Base-by-base conservation (phyloP, 2,888 invertebrate species). In the Andrena flavipes region DNA sequence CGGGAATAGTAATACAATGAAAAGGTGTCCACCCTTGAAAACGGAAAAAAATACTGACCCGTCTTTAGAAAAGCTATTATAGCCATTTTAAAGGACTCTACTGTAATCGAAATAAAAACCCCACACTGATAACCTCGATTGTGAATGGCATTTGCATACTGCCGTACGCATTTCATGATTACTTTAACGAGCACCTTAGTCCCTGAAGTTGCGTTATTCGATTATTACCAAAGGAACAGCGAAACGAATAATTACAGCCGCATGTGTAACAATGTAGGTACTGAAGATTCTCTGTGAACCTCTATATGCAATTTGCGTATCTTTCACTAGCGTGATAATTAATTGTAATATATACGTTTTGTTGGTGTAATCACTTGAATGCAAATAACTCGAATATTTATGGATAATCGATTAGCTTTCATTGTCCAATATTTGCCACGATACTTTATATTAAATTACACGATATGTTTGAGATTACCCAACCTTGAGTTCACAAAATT, bases 121-220 rank as follows among this genome's bases (percentile, higher is more conserved):
- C 7, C 13, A 63, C n/a, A 23, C 71, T 67, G 48, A 84, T 77
- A 81, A 73, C 35, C 64, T 71, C 33, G 26, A 16, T 51, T 16
- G 29, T 35, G 8, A 35, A 49, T n/a, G 6, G 23, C n/a, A 84
- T 78, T 82, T 82, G 59, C 76, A 84, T 70, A 78, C 20, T 2
- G 23, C 54, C 20, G 42, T 63, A 48, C 49, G 48, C 33, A 56
- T 54, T 64, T 62, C 20, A 10, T 35, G 63, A 74, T 85, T 83
- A 51, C 64, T 51, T 59, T 84, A 76, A 64, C 68, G 51, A 74
- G 42, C 30, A 42, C 29, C 23, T 62, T 35, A 62, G 33, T 74
- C 23, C 48, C 49, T 26, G 63, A 71, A 30, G 26, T 59, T 51
- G 67, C 70, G 23, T 73, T 29, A 49, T 64, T 76, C n/a, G 26